phyloP scores from a whole-genome alignment of 2,888 invertebrate genomes.

The Globia sparganii region DNA sequence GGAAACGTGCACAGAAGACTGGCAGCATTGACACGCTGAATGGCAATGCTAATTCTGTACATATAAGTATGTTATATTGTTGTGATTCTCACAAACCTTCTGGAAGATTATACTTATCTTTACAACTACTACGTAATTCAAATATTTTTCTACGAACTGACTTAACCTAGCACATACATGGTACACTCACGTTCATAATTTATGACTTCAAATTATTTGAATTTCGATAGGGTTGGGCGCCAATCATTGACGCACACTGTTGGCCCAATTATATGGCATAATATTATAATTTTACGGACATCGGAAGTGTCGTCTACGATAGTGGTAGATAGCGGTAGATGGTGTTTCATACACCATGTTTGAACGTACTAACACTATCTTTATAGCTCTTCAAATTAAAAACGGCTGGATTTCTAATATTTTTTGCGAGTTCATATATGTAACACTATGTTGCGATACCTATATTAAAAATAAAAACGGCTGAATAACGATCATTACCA shows the following conservation, averaged over 20 bases:
- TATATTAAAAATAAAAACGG: too few species aligned
- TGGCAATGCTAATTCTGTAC: too few species aligned
- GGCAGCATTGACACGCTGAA: too few species aligned
- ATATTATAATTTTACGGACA: constrained; percentile 53
- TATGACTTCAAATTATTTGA: constrained; percentile 52
- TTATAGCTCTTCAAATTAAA: constrained; percentile 5
- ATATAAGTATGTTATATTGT: background rate
- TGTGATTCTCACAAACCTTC: background rate
- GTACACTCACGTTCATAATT: constrained; percentile 20
- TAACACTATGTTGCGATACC: background rate
- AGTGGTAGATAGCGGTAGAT: background rate
- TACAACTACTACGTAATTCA: constrained; percentile 24
- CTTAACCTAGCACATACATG: background rate
- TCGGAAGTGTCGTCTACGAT: constrained; percentile 64
- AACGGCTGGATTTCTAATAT: background rate
- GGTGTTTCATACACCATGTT: background rate
- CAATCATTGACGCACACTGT: constrained; percentile 34
- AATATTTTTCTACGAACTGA: constrained; percentile 30
- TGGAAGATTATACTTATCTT: constrained; percentile 29
- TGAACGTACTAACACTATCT: constrained; percentile 2
- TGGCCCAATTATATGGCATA: constrained; percentile 46
- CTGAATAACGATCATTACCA: too few species aligned
- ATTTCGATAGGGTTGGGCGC: constrained; percentile 43
- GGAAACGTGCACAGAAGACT: too few species aligned
- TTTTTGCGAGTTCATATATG: background rate